Evolutionary conservation across 1,140 invertebrate genomes (phyloP), one percentile per base, ranked within the genome.

Genomic region (Drosophila triauraria): DNA sequence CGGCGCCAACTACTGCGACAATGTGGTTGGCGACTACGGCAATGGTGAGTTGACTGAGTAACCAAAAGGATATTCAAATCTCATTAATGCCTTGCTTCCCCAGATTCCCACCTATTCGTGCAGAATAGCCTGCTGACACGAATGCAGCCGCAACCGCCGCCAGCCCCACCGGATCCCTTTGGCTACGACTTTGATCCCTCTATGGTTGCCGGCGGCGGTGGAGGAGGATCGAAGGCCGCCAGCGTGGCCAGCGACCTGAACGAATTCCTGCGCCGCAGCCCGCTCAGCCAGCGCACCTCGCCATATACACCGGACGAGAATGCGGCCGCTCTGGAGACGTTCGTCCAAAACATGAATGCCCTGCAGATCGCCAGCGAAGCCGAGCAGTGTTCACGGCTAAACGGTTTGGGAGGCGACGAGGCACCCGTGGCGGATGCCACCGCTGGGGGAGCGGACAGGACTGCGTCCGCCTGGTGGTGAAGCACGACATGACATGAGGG

Each of bases 321-420:
- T 58, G 84, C 79, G 15, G 77, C 88, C 3, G 80, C 88, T 7
- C 62, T 92, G 61, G 91, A 92, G 57, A 80, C 83, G 32, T 92
- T 92, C 75, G 91, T 92, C 42, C 91, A 91, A 58, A 92, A 92
- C 42, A 88, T 92, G 79, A 92, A 57, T 53, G 81, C 91, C 4
- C 68, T 92, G 35, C 85, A 91, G 44, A 92, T 92, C 59, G 80
- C 67, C n/a, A 67, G 54, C 17, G 86, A 86, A 53, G 86, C 82
- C 8, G 91, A 92, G 71, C 91, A 90, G 67, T 90, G 91, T 48
- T 75, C 88, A 12, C 78, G 78, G 32, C 47, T 92, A 7, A 92
- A 92, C 57, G 91, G 78, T 46, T n/a, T 61, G 10, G 74, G 68
- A n/a, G 5, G 23, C n/a, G 20, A 60, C 8, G 85, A 88, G 67